Evolutionary conservation across 1,140 invertebrate species (phyloP), one percentile per base, ranked within the genome.

Genomic region (Agraylea sexmaculata): DNA sequence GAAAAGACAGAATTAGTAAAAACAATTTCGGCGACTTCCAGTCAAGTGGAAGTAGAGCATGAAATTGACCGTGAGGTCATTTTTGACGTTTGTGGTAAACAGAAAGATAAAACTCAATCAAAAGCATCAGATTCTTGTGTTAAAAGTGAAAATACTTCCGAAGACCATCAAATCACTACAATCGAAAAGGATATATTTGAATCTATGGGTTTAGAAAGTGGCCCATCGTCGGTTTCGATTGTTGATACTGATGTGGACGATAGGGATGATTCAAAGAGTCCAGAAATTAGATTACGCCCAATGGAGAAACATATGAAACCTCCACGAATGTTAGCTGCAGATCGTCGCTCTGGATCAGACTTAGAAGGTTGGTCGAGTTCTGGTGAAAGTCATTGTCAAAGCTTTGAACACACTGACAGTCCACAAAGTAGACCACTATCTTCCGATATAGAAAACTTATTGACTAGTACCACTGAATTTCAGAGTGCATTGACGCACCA

Each of bases 361-460:
- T 63, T 75, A 16, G 83, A 87, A 60, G 61, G 74, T 16, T 83
- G 78, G 59, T 89, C 86, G 0, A 89, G 86, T 64, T 89, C 87
- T n/a, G 74, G 84, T 31, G 86, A 87, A 50, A 90, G 86, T 57
- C 80, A 83, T 50, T 90, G 89, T 58, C 84, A 87, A 43, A 89
- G 86, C 37, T 87, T 85, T 58, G 87, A 89, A 52, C 78, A 82
- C 52, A 78, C 80, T 21, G 75, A 81, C 40, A 76, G 69, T 34
- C 71, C 66, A 12, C 68, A 68, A 19, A 85, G 86, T 60, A 70
- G 88, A 52, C 87, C 87, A 1, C 75, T 82, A 40, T 91, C 87
- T 2, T 88, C 86, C 0, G 87, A 91, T 58, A 62, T 90, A n/a
- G 87, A 91, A 53, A 77, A 78, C 4, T 58, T 79, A 52, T 56